A percentile compares a stretch with the other conserved stretches of the same genome.
phyloP scores from a whole-genome alignment of 2,113 vertebrate species.

The Nansenia antarctica region DNA sequence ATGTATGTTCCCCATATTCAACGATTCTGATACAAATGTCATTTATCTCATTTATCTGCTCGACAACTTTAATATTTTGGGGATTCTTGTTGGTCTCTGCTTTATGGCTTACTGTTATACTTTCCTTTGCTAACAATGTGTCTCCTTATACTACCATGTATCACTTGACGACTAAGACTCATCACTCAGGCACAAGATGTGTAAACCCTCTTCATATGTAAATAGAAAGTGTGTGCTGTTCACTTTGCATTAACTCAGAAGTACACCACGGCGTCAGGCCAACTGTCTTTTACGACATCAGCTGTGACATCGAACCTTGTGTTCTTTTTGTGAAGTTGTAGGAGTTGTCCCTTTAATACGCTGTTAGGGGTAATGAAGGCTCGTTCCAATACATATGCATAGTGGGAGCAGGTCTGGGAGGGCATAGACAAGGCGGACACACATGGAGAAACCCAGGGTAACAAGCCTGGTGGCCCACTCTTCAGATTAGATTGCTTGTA shows the following conservation, averaged over 20 bases:
- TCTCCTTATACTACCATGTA: too few relatives aligned
- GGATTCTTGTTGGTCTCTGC: too few relatives aligned
- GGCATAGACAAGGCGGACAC: conserved; percentile 58
- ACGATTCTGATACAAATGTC: too few relatives aligned
- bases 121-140: too few relatives aligned
- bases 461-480: conserved; percentile 59
- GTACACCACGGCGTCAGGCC: conserved; percentile 23
- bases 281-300: conserved; percentile 70
- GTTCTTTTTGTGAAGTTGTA: conserved; percentile 51
- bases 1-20: too few relatives aligned
- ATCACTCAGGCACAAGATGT: too few relatives aligned
- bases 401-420: conserved; percentile 56
- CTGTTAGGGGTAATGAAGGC: conserved; percentile 65
- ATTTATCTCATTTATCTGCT: too few relatives aligned
- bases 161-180: too few relatives aligned
- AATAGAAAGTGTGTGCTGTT: background rate
- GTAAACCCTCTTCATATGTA: background rate
- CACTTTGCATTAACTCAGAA: conserved; percentile 3
- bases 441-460: conserved; percentile 30
- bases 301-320: conserved; percentile 59
- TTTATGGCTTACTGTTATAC: too few relatives aligned
- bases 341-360: conserved; percentile 61
- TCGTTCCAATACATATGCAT: conserved; percentile 61
- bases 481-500: conserved; percentile 67
- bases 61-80: too few relatives aligned